phyloP scores from a whole-genome alignment of 2,888 invertebrate genomes.

The Podabrus alpinus region DNA sequence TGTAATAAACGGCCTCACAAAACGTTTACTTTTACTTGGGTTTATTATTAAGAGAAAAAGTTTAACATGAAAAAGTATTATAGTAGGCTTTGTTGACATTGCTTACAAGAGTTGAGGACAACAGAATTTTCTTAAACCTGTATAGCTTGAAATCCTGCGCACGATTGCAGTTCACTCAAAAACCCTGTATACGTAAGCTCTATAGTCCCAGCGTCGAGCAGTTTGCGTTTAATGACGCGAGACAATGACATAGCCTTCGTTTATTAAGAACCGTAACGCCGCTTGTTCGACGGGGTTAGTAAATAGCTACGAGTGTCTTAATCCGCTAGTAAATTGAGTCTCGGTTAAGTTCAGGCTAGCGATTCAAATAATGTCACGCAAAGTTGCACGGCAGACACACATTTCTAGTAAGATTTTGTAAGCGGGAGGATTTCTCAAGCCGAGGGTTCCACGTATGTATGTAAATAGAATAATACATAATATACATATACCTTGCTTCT shows the following conservation, averaged over 20 bases:
- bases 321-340: constrained; percentile 57
- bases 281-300: constrained; percentile 57
- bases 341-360: constrained; percentile 53
- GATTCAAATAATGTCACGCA: constrained; percentile 45
- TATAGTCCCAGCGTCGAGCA: constrained; percentile 49
- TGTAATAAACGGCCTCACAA: constrained; percentile 14
- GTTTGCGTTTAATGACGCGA: constrained; percentile 56
- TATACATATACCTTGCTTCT: not conserved
- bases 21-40: constrained; percentile 18
- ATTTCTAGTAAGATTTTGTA: constrained; percentile 5
- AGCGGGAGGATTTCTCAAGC: not conserved
- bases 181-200: constrained; percentile 53
- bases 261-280: constrained; percentile 58
- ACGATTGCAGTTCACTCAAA: constrained; percentile 52
- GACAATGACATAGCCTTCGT: constrained; percentile 58
- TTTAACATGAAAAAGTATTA: constrained; percentile 24
- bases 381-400: constrained; percentile 26
- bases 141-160: constrained; percentile 48
- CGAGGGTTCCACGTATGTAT: not conserved
- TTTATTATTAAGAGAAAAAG: constrained; percentile 26
- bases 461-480: not conserved
- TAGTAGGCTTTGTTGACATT: constrained; percentile 27
- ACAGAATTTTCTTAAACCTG: constrained; percentile 33
- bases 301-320: constrained; percentile 57
- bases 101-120: constrained; percentile 27